Conservation (phyloP, 64 coral and sea anemone species). For the Porites australiensis region DNA sequence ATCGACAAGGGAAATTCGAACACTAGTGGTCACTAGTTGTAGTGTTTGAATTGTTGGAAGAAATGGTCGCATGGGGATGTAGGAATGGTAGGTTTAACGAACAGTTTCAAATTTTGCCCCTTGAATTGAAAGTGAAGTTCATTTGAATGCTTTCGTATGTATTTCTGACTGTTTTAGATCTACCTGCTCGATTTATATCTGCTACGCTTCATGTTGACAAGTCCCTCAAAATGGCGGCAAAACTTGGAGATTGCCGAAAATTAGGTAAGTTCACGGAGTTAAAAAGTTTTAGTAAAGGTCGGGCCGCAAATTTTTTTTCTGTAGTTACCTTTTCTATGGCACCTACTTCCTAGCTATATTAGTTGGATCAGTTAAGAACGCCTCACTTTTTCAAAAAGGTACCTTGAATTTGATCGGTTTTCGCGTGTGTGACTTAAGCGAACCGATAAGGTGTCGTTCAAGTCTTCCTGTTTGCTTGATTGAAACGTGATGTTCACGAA, state of each 20-base stretch:
- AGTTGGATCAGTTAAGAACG: constrained; percentile 30
- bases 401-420: too few species aligned
- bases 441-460: too few species aligned
- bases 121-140: too few species aligned
- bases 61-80: too few species aligned
- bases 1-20: too few species aligned
- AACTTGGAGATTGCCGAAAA: constrained; percentile 34
- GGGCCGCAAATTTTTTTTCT: constrained; percentile 19
- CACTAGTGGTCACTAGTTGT: too few species aligned
- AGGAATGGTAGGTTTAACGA: too few species aligned
- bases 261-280: constrained; percentile 20
- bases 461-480: too few species aligned
- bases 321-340: constrained; percentile 23
- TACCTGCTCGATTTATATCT: constrained; percentile 25
- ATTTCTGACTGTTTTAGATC: constrained; percentile 37
- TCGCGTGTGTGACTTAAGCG: too few species aligned
- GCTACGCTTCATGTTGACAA: constrained; percentile 41
- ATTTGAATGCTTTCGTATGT: not conserved
- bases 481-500: too few species aligned
- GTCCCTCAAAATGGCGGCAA: constrained; percentile 23
- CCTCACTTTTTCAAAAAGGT: constrained; percentile 12
- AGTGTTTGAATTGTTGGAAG: too few species aligned
- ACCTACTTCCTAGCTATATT: constrained; percentile 7
- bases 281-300: constrained; percentile 11
- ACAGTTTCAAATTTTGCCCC: too few species aligned